Base-by-base conservation (phyloP, 1,140 invertebrate genomes). In the Limonius californicus region DNA sequence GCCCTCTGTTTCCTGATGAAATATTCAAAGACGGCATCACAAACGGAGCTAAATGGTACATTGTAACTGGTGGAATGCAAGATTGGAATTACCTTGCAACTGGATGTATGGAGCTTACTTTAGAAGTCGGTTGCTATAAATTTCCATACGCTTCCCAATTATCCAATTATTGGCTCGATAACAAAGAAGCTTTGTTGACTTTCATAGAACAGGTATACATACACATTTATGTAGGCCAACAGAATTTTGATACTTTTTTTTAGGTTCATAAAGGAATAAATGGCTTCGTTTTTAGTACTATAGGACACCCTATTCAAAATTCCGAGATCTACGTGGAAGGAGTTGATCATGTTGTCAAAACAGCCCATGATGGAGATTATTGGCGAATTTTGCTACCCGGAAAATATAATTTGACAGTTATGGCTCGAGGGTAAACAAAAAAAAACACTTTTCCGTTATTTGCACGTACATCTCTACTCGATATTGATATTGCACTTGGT, bases 41-140 rank as follows among this genome's bases (percentile, higher is more conserved):
- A 0, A 98, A 98, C 75, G 95, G 95, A 0, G 94, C 94, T 7
- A 80, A 85, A 42, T 98, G 95, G 95, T 97, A 98, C 73, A 81
- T 82, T 21, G 85, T 97, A 0, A 80, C 85, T 0, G 92, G 95
- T 0, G 96, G 97, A 8, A 99, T 99, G 97, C 97, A 99, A 78
- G 97, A 99, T 76, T 99, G 92, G 87, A 98, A 97, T 80, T 99
- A 99, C 74, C 66, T 97, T 0, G 80, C 91, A 62, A 89, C 93
- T 12, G 97, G 94, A 70, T 94, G 91, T 70, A 91, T 98, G 81
- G 97, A 99, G 76, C 82, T 99, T 0, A 99, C 97, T 0, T 73
- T 99, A 7, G 97, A 99, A 78, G 78, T 99, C 54, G 91, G 96
- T 18, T 99, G 97, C 76, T 85, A 83, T 64, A 99, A 99, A 78